Evolutionary conservation across 2,797 vertebrate genomes (phyloP).

Genomic region (Capromys pilorides): DNA sequence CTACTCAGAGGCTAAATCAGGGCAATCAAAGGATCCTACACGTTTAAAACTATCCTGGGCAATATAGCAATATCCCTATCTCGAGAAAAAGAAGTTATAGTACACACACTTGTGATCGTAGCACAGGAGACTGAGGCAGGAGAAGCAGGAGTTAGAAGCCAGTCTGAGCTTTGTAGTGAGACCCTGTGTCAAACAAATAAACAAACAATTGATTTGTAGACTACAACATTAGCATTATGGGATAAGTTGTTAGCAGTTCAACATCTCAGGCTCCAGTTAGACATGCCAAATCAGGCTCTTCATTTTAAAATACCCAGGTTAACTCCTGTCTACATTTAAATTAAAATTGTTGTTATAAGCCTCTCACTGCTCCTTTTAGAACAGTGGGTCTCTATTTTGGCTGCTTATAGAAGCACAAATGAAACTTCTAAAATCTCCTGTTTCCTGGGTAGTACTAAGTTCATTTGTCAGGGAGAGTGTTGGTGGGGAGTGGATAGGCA

Average conservation of each 20-base stretch:
- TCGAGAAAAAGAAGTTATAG: neutral
- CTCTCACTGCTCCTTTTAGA: neutral
- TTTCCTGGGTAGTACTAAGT: neutral
- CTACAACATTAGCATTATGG: neutral
- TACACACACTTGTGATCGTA: neutral
- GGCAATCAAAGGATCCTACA: neutral
- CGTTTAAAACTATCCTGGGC: neutral
- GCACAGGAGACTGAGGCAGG: neutral
- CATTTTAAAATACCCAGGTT: conserved; percentile 42
- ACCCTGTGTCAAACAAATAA: neutral
- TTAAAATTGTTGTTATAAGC: neutral
- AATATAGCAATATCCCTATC: neutral
- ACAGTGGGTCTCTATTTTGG: neutral
- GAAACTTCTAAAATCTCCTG: neutral
- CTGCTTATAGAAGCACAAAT: neutral
- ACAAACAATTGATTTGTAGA: neutral
- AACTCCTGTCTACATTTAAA: neutral
- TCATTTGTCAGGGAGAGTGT: neutral
- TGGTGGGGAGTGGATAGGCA: no score
- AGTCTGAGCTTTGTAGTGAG: neutral
- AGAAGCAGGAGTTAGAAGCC: neutral
- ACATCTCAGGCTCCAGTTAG: neutral
- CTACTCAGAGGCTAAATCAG: neutral
- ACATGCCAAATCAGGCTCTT: conserved; percentile 18
- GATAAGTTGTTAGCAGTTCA: conserved; percentile 8